A percentile compares a stretch with the other conserved stretches of the same genome.
These are phyloP conservation scores for Athrips mouffetella DNA, from an alignment of 2,888 invertebrate species.

Conservation along the genomic window DNA sequence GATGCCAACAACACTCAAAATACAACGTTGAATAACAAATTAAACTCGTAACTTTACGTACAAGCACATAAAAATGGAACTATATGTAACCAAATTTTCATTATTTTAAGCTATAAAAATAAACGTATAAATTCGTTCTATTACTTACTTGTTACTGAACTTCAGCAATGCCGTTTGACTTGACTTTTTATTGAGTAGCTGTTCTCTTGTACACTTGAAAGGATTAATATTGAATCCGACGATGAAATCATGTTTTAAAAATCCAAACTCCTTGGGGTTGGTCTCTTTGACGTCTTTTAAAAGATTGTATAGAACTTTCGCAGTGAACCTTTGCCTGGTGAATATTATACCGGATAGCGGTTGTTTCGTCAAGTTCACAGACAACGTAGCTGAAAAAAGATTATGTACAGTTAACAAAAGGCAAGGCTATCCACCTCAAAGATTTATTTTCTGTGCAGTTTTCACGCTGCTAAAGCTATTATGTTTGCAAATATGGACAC, in stretches of 20 bases:
- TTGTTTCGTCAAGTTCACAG: constrained; percentile 50
- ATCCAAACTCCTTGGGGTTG: constrained; percentile 67
- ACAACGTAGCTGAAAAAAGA: constrained; percentile 40
- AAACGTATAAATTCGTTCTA: constrained; percentile 1
- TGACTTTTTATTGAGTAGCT: constrained; percentile 70
- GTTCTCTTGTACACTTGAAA: constrained; percentile 75
- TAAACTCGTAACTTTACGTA: neutral
- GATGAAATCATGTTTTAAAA: constrained; percentile 84
- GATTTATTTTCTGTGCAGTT: too few species aligned
- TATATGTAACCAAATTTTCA: too few species aligned
- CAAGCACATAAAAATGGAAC: neutral
- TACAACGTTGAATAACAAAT: too few species aligned
- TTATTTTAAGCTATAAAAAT: too few species aligned
- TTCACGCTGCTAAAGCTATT: neutral
- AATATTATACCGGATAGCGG: constrained; percentile 84
- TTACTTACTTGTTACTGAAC: constrained; percentile 64
- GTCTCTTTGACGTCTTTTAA: constrained; percentile 70
- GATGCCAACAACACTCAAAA: too few species aligned
- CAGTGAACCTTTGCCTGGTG: constrained; percentile 84
- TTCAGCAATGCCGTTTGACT: constrained; percentile 73
- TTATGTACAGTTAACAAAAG: neutral
- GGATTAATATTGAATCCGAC: constrained; percentile 82
- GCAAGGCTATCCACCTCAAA: too few species aligned
- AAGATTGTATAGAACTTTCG: constrained; percentile 85
- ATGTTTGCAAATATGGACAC: neutral